Evolutionary conservation across 1,140 invertebrate species (phyloP), one percentile per base, ranked within the genome.

Genomic region (Zaprionus kolodkinae): DNA sequence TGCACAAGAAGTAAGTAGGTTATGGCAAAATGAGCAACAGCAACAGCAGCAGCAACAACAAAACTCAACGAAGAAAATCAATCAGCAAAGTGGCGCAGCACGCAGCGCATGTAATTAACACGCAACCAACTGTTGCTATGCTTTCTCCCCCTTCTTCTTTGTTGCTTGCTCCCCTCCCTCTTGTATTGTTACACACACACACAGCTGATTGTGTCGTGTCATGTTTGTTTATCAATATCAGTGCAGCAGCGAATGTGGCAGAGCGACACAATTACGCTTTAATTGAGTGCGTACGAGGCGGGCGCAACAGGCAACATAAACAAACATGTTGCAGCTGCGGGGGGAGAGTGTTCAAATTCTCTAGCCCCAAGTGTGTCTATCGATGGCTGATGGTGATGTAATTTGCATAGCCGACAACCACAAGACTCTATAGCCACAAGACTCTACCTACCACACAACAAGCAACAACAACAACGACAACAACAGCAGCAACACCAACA

Each of bases 1-100:
- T 76, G 77, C 73, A 81, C 72, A 71, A 82, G 72, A 84, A 84
- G 77, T 88, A 78, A 84, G 80, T 87, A 78, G 83, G 85, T 87
- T 87, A 87, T 84, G 84, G 84, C 79, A 79, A 87, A 83, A 72
- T 71, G 55, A 82, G 65, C 65, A 76, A 30, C 6, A 30, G 4
- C 25, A 27, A 36, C 25, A 72, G 17, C 52, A 65, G 52, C 40
- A 52, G 45, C 65, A 55, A 65, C n/a, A 40, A 67, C 59, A 56
- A 54, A 40, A 38, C 15, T 43, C 48, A 43, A 48, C 50, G 59
- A 62, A 38, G 65, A 67, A 70, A 74, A 83, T 65, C 73, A 79
- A 79, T 79, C 77, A 79, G 36, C 43, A 79, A 76, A 76, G 69
- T 76, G 73, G 61, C 66, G 56, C 66, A 72, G 43, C 73, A 71